Evolutionary conservation across 1,140 invertebrate genomes (phyloP), one percentile per base, ranked within the genome.

Genomic region (Drosophila mauritiana): DNA sequence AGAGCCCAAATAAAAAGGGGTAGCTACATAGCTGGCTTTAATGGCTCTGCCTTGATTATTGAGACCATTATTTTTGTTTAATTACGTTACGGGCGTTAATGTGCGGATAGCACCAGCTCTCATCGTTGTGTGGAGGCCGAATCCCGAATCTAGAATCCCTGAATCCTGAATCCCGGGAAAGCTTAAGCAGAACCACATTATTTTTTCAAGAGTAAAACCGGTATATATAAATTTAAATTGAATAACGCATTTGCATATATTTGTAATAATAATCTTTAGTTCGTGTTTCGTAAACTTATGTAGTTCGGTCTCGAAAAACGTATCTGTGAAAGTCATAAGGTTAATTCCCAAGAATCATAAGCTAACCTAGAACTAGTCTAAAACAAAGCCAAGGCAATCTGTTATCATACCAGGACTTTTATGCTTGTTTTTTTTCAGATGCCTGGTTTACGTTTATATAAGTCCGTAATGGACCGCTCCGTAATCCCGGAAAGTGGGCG

Each of bases 31-130:
- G 39, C 17, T 22, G 48, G 54, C 45, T 51, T 86, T 84, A 77
- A 84, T 69, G 85, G 72, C 78, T 68, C 67, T 74, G 45, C 73
- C 68, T 70, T 84, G 84, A 88, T 89, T 88, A 88, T 88, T 88
- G 84, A 88, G 84, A 83, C 84, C 84, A 88, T 88, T 88, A 88
- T 88, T 88, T 88, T 89, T 89, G 84, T 89, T 88, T 88, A 88
- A 88, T 88, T 88, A 89, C 84, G 84, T 88, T 88, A 88, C 84
- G 84, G 83, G 73, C 85, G 80, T 89, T 88, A 88, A 83, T 85
- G 81, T 80, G 81, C 73, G 58, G 73, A 81, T 43, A 68, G 73
- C 73, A 81, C 55, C 65, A 78, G 52, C 48, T 13, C 51, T 37
- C 46, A 48, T 48, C 63, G 63, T 49, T 48, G 27, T 25, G 31